phyloP scores from a whole-genome alignment of 2,113 vertebrate species.

The Dipodomys merriami region DNA sequence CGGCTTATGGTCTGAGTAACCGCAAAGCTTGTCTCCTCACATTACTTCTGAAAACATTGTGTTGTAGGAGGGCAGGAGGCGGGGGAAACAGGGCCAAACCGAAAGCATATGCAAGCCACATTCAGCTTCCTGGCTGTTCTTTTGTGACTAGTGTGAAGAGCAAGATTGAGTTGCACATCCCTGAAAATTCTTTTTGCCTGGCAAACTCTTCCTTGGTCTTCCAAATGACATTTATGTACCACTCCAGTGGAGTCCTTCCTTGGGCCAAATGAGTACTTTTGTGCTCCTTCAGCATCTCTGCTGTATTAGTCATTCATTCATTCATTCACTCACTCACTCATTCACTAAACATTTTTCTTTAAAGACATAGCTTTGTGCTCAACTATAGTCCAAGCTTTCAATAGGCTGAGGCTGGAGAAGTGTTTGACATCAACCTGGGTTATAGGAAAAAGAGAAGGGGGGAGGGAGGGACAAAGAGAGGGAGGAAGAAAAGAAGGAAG shows the following conservation, averaged over 20 bases:
- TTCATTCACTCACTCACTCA: background rate
- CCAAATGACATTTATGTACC: background rate
- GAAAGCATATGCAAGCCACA: constrained; percentile 48
- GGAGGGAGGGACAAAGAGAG: no score
- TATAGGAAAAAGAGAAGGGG: background rate
- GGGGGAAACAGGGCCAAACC: background rate
- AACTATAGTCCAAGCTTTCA: background rate
- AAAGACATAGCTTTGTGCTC: background rate
- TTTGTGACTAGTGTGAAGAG: constrained; percentile 28
- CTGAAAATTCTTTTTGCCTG: constrained; percentile 52
- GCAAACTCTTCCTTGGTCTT: constrained; percentile 1
- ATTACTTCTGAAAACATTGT: constrained; percentile 57
- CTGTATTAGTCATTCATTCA: background rate
- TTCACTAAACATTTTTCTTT: background rate
- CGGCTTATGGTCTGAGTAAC: background rate
- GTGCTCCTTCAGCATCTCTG: background rate
- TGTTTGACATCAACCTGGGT: background rate
- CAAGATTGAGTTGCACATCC: background rate
- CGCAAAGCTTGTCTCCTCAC: background rate
- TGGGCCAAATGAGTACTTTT: background rate
- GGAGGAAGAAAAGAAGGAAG: no score
- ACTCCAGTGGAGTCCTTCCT: background rate
- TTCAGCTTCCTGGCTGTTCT: constrained; percentile 30
- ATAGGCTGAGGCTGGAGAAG: background rate
- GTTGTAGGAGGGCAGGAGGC: background rate